A percentile compares a stretch with the other conserved stretches of the same genome.
These are phyloP conservation scores for Dolichomitus sp. DNA, from an alignment of 2,888 invertebrate species.

Conservation along the genomic window DNA sequence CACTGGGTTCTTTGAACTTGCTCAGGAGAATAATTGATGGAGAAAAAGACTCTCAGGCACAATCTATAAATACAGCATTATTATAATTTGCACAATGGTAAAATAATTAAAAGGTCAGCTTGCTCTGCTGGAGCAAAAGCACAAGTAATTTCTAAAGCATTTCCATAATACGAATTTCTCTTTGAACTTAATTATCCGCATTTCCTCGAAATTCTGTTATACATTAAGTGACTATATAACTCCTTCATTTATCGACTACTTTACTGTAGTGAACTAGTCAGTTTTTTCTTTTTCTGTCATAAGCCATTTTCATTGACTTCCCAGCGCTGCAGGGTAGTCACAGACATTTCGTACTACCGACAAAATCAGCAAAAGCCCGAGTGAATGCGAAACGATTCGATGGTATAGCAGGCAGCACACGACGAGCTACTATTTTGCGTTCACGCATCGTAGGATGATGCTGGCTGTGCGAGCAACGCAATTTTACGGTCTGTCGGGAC, in stretches of 20 bases:
- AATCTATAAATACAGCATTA: slow-evolving; percentile 7
- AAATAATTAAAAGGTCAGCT: slow-evolving; percentile 16
- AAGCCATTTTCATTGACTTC: slow-evolving; percentile 42
- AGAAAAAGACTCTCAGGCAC: neutral
- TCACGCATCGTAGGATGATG: slow-evolving; percentile 61
- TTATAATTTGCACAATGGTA: slow-evolving; percentile 9
- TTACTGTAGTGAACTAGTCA: no score
- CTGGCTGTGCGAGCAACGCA: slow-evolving; percentile 57
- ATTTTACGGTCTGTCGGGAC: slow-evolving; percentile 68
- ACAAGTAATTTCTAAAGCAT: neutral
- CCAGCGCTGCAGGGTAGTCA: neutral
- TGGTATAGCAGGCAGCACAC: slow-evolving; percentile 3
- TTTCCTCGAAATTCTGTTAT: neutral
- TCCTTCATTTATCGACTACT: neutral
- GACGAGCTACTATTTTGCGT: slow-evolving; percentile 63
- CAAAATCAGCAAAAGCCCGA: slow-evolving; percentile 9
- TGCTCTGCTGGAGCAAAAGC: neutral
- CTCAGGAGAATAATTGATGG: neutral
- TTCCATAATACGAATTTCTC: neutral
- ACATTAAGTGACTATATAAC: slow-evolving; percentile 29
- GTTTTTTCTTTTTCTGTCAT: slow-evolving; percentile 32
- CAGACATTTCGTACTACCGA: slow-evolving; percentile 11
- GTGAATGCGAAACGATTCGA: slow-evolving; percentile 31
- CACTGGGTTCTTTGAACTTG: neutral
- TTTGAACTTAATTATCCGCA: slow-evolving; percentile 25